Base-by-base conservation (phyloP, 2,888 invertebrate genomes). In the Clostera curtula region DNA sequence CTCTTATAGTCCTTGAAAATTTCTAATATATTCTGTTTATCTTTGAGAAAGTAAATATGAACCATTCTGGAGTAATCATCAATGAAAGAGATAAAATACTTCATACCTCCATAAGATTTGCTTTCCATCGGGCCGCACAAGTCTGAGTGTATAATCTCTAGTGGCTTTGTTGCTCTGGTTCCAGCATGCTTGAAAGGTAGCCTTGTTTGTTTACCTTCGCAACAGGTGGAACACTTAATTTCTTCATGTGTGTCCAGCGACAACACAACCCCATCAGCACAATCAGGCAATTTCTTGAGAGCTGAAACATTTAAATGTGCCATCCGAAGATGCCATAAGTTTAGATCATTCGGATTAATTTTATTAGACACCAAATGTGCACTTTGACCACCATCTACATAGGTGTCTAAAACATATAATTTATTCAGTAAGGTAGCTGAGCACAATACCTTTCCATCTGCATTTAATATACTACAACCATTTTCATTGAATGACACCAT, bases 101-200 rank as follows among this genome's bases (percentile, higher is more conserved):
- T 23, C 6, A 30, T 21, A 5, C 32, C 32, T 6, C 32, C 32
- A 8, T 32, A 3, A 3, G 31, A 29, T 5, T n/a, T 9, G 7
- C 12, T 16, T 12, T 32, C 18, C 30, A 36, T 30, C 1, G 30
- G 32, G 5, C 36, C 36, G 14, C 32, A 32, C 5, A 24, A 14
- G 25, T 36, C 36, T 0, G 12, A 16, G 17, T 29, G 34, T 4
- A 29, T 24, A 6, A 29, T 5, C n/a, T 34, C 29, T 12, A 17
- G 12, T n/a, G 13, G 7, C 3, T 12, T 8, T 2, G 21, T 12
- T 7, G 21, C 21, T n/a, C 21, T 7, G 7, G 21, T n/a, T 12
- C 21, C 21, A n/a, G n/a, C 8, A 5, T 7, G n/a, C 2, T 3
- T 3, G 6, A 21, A 21, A n/a, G 21, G 12, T 6, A 11, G 20